Evolutionary conservation across 2,113 vertebrate species (phyloP), one percentile per base, ranked within the genome.

Genomic region (Anthoscopus minutus): DNA sequence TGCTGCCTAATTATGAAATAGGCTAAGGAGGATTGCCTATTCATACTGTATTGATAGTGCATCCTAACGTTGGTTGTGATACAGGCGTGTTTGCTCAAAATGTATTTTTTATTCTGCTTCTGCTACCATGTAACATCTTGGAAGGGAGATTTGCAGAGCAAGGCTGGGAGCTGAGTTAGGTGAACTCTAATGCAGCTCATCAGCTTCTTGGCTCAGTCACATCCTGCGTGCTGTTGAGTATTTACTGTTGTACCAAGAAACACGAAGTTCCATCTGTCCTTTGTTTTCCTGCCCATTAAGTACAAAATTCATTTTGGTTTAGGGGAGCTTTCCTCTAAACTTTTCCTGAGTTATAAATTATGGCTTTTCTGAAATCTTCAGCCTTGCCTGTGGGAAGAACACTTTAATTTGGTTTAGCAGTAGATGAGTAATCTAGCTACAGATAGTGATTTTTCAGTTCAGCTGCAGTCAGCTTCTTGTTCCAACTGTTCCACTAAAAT

Each of bases 401-500:
- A 42, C 81, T 96, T 95, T 84, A 94, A 96, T 93, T 96, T 97
- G 77, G 38, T 94, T 93, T 92, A 96, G 82, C 71, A 83, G 83
- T 90, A 92, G 92, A 94, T 96, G 93, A 94, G 50, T 97, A 96
- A 96, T 94, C 77, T 88, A 91, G 67, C 81, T 94, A 70, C 72
- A 83, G 44, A 33, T 67, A 91, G 80, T 74, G 96, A 92, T 90
- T 95, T 92, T 92, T 89, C 84, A 89, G 83, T 96, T 94, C 85
- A 88, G 81, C 86, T 78, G 48, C 77, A 95, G 83, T 94, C 81
- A 81, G 83, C 62, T 78, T 95, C 89, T 96, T 89, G 71, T 30
- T 94, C 92, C 84, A 95, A 91, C 93, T 89, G 88, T 96, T 97
- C 69, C 67, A 91, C 88, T 89, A 81, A 94, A 80, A 91, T 95